Evolutionary conservation across 2,888 invertebrate genomes (phyloP), one percentile per base, ranked within the genome.

Genomic region (Ophion ellenae): DNA sequence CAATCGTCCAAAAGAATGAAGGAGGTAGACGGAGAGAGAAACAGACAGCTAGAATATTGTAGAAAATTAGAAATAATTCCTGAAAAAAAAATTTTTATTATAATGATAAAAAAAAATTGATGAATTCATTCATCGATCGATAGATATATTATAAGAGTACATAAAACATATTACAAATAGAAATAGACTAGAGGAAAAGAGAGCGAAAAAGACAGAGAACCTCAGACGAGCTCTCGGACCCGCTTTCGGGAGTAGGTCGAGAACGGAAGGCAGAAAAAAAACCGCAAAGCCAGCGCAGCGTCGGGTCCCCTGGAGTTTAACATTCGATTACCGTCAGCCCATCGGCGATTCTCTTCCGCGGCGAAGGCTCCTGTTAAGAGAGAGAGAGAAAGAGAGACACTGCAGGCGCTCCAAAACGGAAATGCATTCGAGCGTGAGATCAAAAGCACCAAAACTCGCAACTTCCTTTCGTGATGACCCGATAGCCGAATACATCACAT

Each of bases 391-490:
- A 67, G 47, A 7, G 45, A 45, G 53, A 53, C 36, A 47, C 47
- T 53, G 77, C 47, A 69, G 83, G 81, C 74, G 69, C 63, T 53
- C 20, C 47, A 74, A 77, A 81, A 63, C 84, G 78, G 63, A 83
- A 83, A 53, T 78, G 45, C 64, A 61, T 57, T 81, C 81, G 74
- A 78, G 81, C 83, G 86, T 78, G 80, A 86, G 83, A 86, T 86
- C 83, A 81, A 77, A 80, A 83, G 76, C 82, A 73, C 61, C 57
- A 57, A 66, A 59, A 66, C 73, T 32, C 69, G 45, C 74, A 9
- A 71, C 71, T 53, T 76, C 61, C 36, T 47, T 17, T 36, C 61
- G 53, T 80, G 76, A 83, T 83, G 74, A 74, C 76, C 85, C 17
- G 85, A 82, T 71, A 75, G 71, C 61, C 20, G 32, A 69, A 74